phyloP scores from a whole-genome alignment of 2,797 vertebrate genomes.

The Salmo trutta region DNA sequence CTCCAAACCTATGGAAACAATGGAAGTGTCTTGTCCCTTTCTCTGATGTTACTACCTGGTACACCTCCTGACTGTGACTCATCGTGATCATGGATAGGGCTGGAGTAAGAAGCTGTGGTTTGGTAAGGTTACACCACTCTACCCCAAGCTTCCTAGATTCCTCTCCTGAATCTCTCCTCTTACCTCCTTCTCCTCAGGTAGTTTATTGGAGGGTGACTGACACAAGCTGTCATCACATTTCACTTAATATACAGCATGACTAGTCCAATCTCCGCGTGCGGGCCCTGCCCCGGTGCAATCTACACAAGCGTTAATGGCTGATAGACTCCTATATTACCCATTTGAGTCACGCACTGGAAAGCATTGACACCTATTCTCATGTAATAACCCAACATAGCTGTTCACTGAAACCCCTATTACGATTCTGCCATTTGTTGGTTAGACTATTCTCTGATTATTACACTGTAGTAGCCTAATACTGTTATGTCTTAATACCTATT shows the following conservation, averaged over 20 bases:
- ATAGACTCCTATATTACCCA: not conserved
- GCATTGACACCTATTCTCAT: not conserved
- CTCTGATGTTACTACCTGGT: not conserved
- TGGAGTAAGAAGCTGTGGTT: not conserved
- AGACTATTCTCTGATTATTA: not conserved
- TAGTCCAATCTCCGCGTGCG: not conserved
- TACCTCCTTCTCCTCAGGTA: not conserved
- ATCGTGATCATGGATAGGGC: not conserved
- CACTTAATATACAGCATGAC: not conserved
- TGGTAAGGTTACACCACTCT: not conserved
- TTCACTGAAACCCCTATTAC: not conserved
- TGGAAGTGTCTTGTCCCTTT: no score
- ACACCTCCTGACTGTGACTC: not conserved
- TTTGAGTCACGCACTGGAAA: not conserved
- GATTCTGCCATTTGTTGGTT: not conserved
- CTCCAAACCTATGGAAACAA: no score
- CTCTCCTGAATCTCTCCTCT: constrained; percentile 1
- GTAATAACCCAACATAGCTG: not conserved
- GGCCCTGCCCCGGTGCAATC: not conserved
- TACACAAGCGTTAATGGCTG: not conserved
- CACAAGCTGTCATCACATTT: not conserved
- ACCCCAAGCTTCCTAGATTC: constrained; percentile 1
- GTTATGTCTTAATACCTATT: not conserved
- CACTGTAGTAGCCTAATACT: not conserved
- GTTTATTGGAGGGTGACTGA: not conserved